These are phyloP conservation scores for Holacanthus passer DNA, from an alignment of 2,113 vertebrate genomes.

Conservation along the genomic window DNA sequence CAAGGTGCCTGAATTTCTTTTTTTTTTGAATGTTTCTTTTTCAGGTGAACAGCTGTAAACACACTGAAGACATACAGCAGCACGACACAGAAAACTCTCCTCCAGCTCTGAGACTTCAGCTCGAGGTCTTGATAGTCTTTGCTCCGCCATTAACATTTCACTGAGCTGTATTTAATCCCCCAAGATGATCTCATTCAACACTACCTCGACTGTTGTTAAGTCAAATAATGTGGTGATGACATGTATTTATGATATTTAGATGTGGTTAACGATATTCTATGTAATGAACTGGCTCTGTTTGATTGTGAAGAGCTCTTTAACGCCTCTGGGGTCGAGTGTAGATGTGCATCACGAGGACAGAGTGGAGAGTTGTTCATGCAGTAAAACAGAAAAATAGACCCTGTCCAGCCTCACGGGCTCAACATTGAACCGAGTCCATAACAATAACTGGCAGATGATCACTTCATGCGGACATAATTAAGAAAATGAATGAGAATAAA, in stretches of 20 bases:
- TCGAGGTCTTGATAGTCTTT: background rate
- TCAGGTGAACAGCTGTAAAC: background rate
- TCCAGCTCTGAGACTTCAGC: background rate
- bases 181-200: slow-evolving; percentile 2
- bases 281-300: slow-evolving; percentile 11
- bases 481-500: slow-evolving; percentile 13
- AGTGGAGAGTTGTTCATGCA: background rate
- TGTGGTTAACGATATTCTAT: slow-evolving; percentile 6
- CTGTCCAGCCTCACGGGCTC: background rate
- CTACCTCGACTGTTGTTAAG: background rate
- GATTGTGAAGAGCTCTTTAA: slow-evolving; percentile 23
- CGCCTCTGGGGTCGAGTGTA: background rate
- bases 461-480: slow-evolving; percentile 16
- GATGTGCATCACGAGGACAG: slow-evolving; percentile 1
- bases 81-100: background rate
- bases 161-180: background rate
- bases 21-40: background rate
- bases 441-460: slow-evolving; percentile 4
- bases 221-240: background rate
- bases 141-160: background rate
- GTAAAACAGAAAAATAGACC: background rate
- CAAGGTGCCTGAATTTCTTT: background rate
- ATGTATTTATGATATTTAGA: slow-evolving; percentile 1
- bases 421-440: background rate
- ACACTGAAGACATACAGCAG: background rate